A percentile compares a stretch with the other conserved stretches of the same genome.
phyloP scores from a whole-genome alignment of 2,113 vertebrate genomes.

The Rousettus leschenaultii region DNA sequence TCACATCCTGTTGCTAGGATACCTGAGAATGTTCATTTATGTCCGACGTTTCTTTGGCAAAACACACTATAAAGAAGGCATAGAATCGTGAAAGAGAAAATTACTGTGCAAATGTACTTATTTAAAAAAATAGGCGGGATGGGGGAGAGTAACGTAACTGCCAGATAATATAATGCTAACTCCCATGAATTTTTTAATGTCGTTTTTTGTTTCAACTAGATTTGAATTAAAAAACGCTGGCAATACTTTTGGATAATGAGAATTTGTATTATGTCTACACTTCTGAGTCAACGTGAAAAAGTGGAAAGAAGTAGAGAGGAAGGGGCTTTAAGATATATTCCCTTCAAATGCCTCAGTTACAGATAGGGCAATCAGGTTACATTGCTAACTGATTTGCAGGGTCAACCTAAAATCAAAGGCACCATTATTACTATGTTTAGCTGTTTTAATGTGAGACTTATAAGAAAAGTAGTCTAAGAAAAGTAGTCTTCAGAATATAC shows the following conservation, averaged over 20 bases:
- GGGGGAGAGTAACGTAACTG: neutral
- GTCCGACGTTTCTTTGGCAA: slow-evolving; percentile 81
- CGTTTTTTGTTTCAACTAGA: slow-evolving; percentile 38
- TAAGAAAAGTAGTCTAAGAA: neutral
- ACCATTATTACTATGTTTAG: neutral
- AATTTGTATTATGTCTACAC: neutral
- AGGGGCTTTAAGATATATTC: neutral
- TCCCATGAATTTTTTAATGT: slow-evolving; percentile 5
- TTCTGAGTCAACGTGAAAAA: slow-evolving; percentile 18
- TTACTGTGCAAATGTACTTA: slow-evolving; percentile 63
- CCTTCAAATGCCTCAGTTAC: neutral
- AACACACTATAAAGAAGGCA: slow-evolving; percentile 71
- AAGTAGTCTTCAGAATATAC: neutral
- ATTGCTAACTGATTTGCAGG: neutral
- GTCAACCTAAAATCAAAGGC: neutral
- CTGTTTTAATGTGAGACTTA: neutral
- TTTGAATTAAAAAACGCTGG: slow-evolving; percentile 9
- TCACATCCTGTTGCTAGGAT: slow-evolving; percentile 85
- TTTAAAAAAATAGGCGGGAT: neutral
- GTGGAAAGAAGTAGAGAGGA: neutral
- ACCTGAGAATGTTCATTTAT: slow-evolving; percentile 83
- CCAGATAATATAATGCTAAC: slow-evolving; percentile 31
- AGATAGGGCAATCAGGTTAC: neutral
- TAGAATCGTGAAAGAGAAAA: slow-evolving; percentile 77
- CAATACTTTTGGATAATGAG: slow-evolving; percentile 36